Percentiles rank a stretch among this genome's conserved stretches.
Conservation (phyloP, 2,113 vertebrate genomes). For the Nyctereutes procyonoides region DNA sequence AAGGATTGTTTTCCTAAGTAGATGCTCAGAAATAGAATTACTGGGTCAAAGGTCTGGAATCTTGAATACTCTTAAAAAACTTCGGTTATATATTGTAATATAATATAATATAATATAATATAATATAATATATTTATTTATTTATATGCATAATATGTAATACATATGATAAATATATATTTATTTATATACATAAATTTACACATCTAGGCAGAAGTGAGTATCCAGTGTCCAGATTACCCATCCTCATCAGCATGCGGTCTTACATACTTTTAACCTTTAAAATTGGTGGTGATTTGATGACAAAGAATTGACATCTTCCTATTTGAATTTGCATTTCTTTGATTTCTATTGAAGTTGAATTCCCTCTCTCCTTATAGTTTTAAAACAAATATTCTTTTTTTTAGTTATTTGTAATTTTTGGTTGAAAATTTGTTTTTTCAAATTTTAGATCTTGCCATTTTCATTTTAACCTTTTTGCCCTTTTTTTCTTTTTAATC, state of each 20-base stretch:
- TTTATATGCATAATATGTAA: too few species aligned
- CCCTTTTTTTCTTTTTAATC: not conserved
- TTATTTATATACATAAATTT: not conserved
- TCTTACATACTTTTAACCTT: not conserved
- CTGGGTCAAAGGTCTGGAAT: not conserved
- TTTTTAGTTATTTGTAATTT: not conserved
- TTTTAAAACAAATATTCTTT: not conserved
- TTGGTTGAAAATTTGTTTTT: not conserved
- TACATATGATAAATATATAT: too few species aligned
- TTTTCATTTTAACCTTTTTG: not conserved
- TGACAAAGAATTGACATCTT: not conserved
- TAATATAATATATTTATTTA: too few species aligned
- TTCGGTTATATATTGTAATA: not conserved
- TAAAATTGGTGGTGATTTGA: not conserved
- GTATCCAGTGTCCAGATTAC: not conserved
- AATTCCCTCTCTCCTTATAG: not conserved
- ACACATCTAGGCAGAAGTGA: too few species aligned
- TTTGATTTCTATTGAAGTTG: not conserved
- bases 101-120: not conserved
- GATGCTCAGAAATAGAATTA: not conserved
- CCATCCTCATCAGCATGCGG: not conserved
- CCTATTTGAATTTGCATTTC: constrained; percentile 3
- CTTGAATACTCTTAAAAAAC: not conserved
- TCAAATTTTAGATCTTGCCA: not conserved
- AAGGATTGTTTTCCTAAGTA: not conserved